Conservation (phyloP, 1,140 invertebrate genomes). For the Melanaphis sacchari region DNA sequence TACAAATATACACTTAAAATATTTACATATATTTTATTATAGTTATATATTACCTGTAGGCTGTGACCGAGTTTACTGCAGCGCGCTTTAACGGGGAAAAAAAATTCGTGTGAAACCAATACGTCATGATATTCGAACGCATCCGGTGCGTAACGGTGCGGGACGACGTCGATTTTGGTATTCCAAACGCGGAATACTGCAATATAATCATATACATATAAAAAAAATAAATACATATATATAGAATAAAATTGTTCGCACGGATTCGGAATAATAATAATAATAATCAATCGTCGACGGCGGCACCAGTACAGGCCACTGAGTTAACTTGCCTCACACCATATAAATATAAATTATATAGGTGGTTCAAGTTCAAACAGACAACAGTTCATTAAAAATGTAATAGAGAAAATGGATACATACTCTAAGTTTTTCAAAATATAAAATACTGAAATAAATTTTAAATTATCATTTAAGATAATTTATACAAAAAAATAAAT, state of each 20-base stretch:
- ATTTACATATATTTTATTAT: not conserved
- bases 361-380: not conserved
- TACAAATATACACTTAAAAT: not conserved
- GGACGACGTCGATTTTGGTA: not conserved
- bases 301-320: not conserved
- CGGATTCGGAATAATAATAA: slow-evolving; percentile 28
- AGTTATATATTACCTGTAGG: too few relatives aligned
- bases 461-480: too few relatives aligned
- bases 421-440: not conserved
- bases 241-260: not conserved
- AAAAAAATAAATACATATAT: not conserved
- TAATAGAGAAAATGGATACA: not conserved
- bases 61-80: not conserved
- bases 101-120: not conserved
- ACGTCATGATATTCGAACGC: not conserved
- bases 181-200: slow-evolving; percentile 1
- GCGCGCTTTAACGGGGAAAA: not conserved
- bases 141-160: slow-evolving; percentile 13
- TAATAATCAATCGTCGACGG: not conserved
- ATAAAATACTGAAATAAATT: not conserved
- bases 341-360: not conserved
- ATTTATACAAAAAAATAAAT: not conserved
- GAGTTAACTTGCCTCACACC: not conserved
- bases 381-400: not conserved
- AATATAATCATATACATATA: not conserved